Base-by-base conservation (phyloP, 92 coral and sea anemone species). In the Galaxea fascicularis region DNA sequence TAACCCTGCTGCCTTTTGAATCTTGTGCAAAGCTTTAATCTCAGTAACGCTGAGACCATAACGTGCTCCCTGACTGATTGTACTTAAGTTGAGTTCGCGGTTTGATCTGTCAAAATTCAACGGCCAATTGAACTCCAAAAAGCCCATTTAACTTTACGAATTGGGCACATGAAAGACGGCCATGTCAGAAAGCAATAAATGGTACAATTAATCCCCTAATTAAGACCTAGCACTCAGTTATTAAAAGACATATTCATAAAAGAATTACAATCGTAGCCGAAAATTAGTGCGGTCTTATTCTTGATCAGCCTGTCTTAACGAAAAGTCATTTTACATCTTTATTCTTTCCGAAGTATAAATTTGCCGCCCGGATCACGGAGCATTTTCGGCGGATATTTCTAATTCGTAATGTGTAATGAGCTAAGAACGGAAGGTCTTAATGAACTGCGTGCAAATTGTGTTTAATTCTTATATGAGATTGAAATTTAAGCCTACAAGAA, bases 331-430 rank as follows among this genome's bases (percentile, higher is more conserved):
- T 70, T 70, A 71, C 5, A 71, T 28, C 44, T 70, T 44, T 76
- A 58, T 71, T 82, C 69, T 82, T 81, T 71, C 86, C 65, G 84
- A 79, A 82, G 70, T 45, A 22, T 29, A 71, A 69, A 82, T 56
- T 70, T 82, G 86, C 69, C 86, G 78, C 78, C 44, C 59, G 68
- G 78, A 71, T 82, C 71, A 57, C n/a, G 56, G 75, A 16, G 41
- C 17, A 27, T 21, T 22, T 25, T 82, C 86, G 86, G 86, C 86
- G 86, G 86, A 82, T 82, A 71, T 82, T 51, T 31, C 65, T 68
- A 70, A 82, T 82, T 82, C 86, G 46, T 45, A 25, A 24, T 0
- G 15, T 49, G 51, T 57, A 71, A 82, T 82, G 78, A 82, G 71
- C 71, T 70, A 18, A n/a, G 20, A 17, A 71, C 86, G 86, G 86